Base-by-base conservation (phyloP, 2,113 vertebrate genomes). In the Ceratotherium simum region DNA sequence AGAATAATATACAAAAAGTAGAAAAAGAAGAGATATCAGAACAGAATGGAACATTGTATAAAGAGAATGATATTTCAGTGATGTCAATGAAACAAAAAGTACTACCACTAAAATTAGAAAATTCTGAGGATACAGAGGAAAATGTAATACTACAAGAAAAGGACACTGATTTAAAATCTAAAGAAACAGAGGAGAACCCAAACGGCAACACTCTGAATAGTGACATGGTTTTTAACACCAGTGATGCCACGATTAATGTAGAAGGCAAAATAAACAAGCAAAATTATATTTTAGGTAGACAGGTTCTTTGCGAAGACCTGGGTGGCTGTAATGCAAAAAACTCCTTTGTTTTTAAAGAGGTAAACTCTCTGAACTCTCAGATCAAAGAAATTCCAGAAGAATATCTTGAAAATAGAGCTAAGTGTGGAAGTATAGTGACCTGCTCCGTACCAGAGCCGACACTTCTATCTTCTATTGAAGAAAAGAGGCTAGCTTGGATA, bases 401-500 rank as follows among this genome's bases (percentile, higher is more conserved):
- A 87, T 51, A 84, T 54, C 23, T 17, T 78, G 58, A 88, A 25
- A 46, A 27, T 2, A 67, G 60, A 88, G 3, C 75, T 48, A 80
- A 79, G 93, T 62, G 8, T 93, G 84, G 95, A 20, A 72, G n/a
- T 78, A 18, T 1, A 3, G 6, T 65, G 70, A 51, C 91, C 36
- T 56, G 2, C 88, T 97, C 75, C 76, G 25, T 17, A 33, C 94
- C 84, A 70, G 8, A 93, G 73, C 8, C 73, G 73, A 5, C 72
- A 81, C 95, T 99, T 96, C 95, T 97, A 27, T 98, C 98, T 72
- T 91, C 92, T 94, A 89, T 99, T 65, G 99, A 99, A 97, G 98
- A 98, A 75, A 99, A 99, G 97, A 99, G 99, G 95, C 96, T 99
- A 97, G 93, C 97, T 1, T 99, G 99, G 99, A 99, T 99, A 98